Evolutionary conservation across 2,113 vertebrate species (phyloP).

Genomic region (Epinephelus fuscoguttatus): DNA sequence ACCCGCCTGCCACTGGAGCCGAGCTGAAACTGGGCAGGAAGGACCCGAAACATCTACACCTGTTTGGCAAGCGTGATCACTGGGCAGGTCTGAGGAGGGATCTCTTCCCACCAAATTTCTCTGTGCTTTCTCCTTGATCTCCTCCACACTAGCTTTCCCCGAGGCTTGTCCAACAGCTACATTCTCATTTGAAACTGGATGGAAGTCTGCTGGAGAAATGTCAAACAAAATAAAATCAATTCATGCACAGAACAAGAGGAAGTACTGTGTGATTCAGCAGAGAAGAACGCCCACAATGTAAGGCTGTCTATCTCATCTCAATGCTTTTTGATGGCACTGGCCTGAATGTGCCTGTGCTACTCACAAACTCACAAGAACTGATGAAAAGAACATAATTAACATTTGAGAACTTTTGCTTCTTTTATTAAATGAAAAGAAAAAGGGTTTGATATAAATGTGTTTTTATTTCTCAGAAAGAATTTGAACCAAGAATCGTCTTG

Average conservation of each 20-base stretch:
- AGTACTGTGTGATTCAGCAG: not conserved
- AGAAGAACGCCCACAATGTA: not conserved
- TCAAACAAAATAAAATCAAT: constrained; percentile 18
- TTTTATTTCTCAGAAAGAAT: not conserved
- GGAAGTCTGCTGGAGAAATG: constrained; percentile 63
- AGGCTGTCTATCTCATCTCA: not conserved
- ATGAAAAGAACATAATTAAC: not conserved
- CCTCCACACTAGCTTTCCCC: constrained; percentile 49
- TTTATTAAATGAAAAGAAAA: not conserved
- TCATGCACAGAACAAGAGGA: not conserved
- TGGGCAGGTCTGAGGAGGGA: constrained; percentile 6
- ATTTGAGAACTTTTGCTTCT: not conserved
- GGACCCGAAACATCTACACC: constrained; percentile 35
- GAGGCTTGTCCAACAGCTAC: constrained; percentile 1
- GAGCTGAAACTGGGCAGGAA: constrained; percentile 44
- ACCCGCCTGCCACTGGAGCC: constrained; percentile 73
- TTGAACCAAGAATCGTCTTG: not conserved
- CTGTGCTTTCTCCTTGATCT: constrained; percentile 58
- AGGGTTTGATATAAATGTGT: not conserved
- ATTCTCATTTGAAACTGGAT: constrained; percentile 45
- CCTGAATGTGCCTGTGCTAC: not conserved
- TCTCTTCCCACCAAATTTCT: constrained; percentile 39
- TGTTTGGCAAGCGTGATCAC: constrained; percentile 22
- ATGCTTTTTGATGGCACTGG: not conserved
- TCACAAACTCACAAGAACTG: no score